These are phyloP conservation scores for Andricus grossulariae DNA, from an alignment of 1,140 invertebrate genomes.

Conservation along the genomic window DNA sequence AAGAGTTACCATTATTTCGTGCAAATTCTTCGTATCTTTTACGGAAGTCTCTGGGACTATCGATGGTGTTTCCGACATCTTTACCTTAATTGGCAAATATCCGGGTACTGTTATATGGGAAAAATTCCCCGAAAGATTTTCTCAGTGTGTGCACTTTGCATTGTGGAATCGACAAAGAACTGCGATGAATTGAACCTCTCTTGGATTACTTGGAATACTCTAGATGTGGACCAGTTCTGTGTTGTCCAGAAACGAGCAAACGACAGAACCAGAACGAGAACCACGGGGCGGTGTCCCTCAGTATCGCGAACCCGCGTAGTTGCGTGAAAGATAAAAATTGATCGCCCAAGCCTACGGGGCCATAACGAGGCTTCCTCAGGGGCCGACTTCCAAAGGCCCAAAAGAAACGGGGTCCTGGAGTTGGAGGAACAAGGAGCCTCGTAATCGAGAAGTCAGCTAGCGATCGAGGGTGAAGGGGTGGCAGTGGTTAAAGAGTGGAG, in stretches of 20 bases:
- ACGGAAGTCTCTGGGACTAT: no score
- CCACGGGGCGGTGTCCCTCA: conserved; percentile 2
- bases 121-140: no score
- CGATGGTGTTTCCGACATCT: no score
- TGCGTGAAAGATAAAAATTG: conserved; percentile 24
- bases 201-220: conserved; percentile 24
- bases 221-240: conserved; percentile 14
- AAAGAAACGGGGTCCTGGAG: conserved; percentile 33
- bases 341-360: conserved; percentile 10
- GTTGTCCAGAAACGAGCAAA: no score
- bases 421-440: conserved; percentile 39
- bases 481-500: conserved; percentile 44
- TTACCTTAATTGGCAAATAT: no score
- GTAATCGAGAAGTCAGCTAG: conserved; percentile 37
- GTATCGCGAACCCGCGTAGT: neutral
- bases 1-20: no score
- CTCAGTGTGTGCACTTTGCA: no score
- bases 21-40: no score
- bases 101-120: no score
- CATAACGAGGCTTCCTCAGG: conserved; percentile 30
- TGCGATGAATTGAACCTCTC: conserved; percentile 11
- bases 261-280: neutral
- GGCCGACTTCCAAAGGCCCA: conserved; percentile 11
- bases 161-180: neutral
- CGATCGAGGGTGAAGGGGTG: conserved; percentile 52